Evolutionary conservation across 2,888 invertebrate species (phyloP).

Genomic region (Margaritifera margaritifera): DNA sequence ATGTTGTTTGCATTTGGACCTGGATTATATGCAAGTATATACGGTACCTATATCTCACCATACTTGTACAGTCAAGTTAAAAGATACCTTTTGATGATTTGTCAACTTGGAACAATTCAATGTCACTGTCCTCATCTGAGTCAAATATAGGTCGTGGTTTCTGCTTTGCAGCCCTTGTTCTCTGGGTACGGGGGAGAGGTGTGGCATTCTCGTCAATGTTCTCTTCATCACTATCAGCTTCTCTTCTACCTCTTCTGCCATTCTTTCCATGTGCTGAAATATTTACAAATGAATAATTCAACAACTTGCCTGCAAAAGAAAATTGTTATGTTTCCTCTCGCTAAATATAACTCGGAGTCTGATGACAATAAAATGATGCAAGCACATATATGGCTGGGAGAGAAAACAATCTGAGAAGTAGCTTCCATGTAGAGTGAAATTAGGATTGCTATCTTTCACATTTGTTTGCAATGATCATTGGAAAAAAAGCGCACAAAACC

Average conservation of each 20-base stretch:
- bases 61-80: neutral
- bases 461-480: too few relatives aligned
- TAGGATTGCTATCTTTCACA: too few relatives aligned
- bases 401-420: neutral
- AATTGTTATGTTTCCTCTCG: too few relatives aligned
- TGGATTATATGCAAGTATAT: too few relatives aligned
- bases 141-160: conserved; percentile 54
- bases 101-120: conserved; percentile 59
- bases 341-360: too few relatives aligned
- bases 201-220: conserved; percentile 23
- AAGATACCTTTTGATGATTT: conserved; percentile 47
- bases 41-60: too few relatives aligned
- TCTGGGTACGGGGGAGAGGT: conserved; percentile 30
- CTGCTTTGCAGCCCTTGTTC: conserved; percentile 26
- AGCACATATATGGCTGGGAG: neutral
- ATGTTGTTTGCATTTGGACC: too few relatives aligned
- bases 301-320: too few relatives aligned
- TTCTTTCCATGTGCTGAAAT: conserved; percentile 17
- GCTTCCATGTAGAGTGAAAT: too few relatives aligned
- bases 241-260: conserved; percentile 25
- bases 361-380: neutral
- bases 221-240: conserved; percentile 43
- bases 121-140: conserved; percentile 62
- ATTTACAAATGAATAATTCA: neutral
- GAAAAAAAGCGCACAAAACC: too few relatives aligned